phyloP scores from a whole-genome alignment of 2,113 vertebrate genomes.

The Hydrochoerus hydrochaeris region DNA sequence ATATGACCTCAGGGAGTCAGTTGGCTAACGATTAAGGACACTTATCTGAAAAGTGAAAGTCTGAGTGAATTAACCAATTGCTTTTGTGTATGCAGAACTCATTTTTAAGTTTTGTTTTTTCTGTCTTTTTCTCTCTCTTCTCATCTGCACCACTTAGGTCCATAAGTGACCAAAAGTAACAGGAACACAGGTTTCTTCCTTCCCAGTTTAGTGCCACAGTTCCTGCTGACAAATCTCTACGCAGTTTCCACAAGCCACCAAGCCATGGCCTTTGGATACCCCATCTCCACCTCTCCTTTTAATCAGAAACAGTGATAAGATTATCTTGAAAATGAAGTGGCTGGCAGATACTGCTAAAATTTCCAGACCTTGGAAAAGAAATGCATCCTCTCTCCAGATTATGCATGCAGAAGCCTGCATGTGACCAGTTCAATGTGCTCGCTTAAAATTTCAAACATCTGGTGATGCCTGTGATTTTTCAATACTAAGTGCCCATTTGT shows the following conservation, averaged over 20 bases:
- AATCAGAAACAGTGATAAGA: slow-evolving; percentile 64
- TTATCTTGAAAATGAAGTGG: slow-evolving; percentile 76
- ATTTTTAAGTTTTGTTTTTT: neutral
- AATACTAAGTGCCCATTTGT: slow-evolving; percentile 55
- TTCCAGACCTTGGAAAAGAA: slow-evolving; percentile 68
- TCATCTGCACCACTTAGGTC: neutral
- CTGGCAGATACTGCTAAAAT: slow-evolving; percentile 76
- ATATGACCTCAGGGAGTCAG: neutral
- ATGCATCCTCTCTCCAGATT: slow-evolving; percentile 64
- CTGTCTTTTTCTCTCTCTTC: neutral
- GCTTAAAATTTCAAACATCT: slow-evolving; percentile 70
- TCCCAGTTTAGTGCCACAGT: neutral
- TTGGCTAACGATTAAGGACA: slow-evolving; percentile 58
- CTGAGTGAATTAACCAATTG: slow-evolving; percentile 12
- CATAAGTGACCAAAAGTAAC: neutral
- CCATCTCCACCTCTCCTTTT: neutral
- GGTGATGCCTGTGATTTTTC: slow-evolving; percentile 66
- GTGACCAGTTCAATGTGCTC: slow-evolving; percentile 59
- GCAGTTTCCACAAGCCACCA: slow-evolving; percentile 50
- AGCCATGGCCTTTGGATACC: neutral
- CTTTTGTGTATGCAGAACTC: neutral
- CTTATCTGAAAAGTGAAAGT: slow-evolving; percentile 68
- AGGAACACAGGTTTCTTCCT: neutral
- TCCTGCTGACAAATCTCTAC: slow-evolving; percentile 41
- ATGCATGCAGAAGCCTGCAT: slow-evolving; percentile 66